phyloP scores from a whole-genome alignment of 2,888 invertebrate genomes.

The Stratiomys singularior region DNA sequence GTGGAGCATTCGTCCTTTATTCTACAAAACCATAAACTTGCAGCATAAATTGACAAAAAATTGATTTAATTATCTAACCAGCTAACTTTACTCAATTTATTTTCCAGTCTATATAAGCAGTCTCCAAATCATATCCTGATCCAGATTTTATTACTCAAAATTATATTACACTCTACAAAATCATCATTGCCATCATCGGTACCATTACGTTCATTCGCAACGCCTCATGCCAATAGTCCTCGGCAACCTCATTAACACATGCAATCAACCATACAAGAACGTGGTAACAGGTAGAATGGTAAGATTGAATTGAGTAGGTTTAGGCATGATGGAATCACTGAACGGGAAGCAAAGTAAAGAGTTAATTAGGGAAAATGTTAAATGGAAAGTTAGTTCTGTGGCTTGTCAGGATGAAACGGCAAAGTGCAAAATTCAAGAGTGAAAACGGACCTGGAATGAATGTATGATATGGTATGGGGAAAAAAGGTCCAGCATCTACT shows the following conservation, averaged over 20 bases:
- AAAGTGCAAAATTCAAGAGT: background rate
- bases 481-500: too few relatives aligned
- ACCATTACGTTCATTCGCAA: too few relatives aligned
- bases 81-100: background rate
- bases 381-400: background rate
- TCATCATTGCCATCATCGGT: background rate
- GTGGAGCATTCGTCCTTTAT: too few relatives aligned
- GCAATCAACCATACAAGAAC: slow-evolving; percentile 37
- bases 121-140: background rate
- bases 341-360: background rate
- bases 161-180: slow-evolving; percentile 10
- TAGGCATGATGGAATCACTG: background rate
- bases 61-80: background rate
- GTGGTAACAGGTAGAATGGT: background rate
- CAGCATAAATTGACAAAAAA: too few relatives aligned
- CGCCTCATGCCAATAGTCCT: too few relatives aligned
- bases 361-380: slow-evolving; percentile 38
- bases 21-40: too few relatives aligned
- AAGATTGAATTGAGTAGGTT: background rate
- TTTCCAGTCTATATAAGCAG: background rate
- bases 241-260: slow-evolving; percentile 39
- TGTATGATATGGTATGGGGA: too few relatives aligned
- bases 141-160: background rate
- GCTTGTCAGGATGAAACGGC: background rate
- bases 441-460: background rate